Base-by-base conservation (phyloP, 2,888 invertebrate species). In the Tetramorium bicarinatum region DNA sequence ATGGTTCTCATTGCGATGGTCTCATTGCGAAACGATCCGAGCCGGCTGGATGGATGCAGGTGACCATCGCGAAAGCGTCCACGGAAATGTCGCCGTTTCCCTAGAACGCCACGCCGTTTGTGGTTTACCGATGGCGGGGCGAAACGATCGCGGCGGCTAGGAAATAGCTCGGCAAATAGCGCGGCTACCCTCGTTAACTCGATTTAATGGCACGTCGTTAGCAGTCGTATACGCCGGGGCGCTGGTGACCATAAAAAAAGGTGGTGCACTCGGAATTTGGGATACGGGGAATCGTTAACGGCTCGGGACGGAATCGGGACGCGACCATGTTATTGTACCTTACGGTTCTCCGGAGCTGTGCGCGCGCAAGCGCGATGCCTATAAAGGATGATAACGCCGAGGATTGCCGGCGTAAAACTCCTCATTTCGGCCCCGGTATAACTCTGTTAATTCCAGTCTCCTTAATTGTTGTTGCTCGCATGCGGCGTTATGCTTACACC, bases 121-220 rank as follows among this genome's bases (percentile, higher is more conserved):
- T 82, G 90, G 90, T 89, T 87, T 89, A 90, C 89, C 90, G 90
- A 90, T 90, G 83, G 75, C 77, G 49, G 61, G 29, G 85, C 83
- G 83, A 83, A 89, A 89, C 83, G 89, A 87, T 90, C 89, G 80
- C 34, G 47, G 29, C 56, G 83, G 87, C 88, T 89, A 88, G 89
- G 87, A 89, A 88, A 92, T 85, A 87, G 87, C 86, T 83, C 83
- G 87, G 89, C 81, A 91, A 90, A 92, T 89, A 92, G 88, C 88
- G 88, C 89, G 87, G 89, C 89, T 89, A 87, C 89, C 90, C 93
- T 93, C 93, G 93, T 93, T 93, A 93, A 93, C 92, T 91, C 89
- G 91, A 89, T 93, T 93, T 93, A 93, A 93, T 93, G 91, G 92
- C 91, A 87, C 91, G 90, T 93, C 93, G 93, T 93, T 93, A 93